Base-by-base conservation (phyloP, 1,140 invertebrate species). In the honey bee (Apis mellifera) region DNA sequence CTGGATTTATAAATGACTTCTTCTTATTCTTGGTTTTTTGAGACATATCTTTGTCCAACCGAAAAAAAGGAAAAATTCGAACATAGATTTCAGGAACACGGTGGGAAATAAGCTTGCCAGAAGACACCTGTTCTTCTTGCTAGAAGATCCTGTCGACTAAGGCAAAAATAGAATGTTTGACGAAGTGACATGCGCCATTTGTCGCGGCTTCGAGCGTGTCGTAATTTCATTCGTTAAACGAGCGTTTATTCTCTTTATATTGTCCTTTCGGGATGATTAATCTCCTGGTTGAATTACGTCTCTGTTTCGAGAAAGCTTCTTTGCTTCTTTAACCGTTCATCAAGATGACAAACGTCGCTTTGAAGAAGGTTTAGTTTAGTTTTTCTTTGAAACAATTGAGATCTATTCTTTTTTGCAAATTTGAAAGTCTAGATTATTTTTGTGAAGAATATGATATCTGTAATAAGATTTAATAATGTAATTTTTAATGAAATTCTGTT, bases 191-290 rank as follows among this genome's bases (percentile, higher is more conserved):
- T 83, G 80, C 79, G 79, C 86, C 87, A 87, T 88, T 88, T 87
- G 84, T 85, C 83, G 80, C 26, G 83, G 74, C 75, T 79, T 76
- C 76, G 76, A 74, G 75, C 86, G 78, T 85, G 86, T 84, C 78
- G 86, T 84, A 85, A 79, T 88, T 88, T 82, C 90, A 90, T 91
- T 87, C 85, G 84, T 90, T 90, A 90, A 90, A 89, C 81, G 68
- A 72, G 52, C 62, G 57, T 69, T 62, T 80, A n/a, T 82, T 85
- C 83, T 82, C 69, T 82, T 87, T 68, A 15, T 50, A 71, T 72
- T 59, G 85, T 78, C 59, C 48, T 57, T 52, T 52, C 54, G 13
- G 80, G 71, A 87, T 82, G 80, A 86, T 86, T 77, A 81, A 84
- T 72, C 52, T 50, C 60, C 17, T 48, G 17, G 59, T 17, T 55